Percentiles rank a stretch among this genome's conserved stretches.
phyloP scores from a whole-genome alignment of 2,797 vertebrate species.

The Silurus aristotelis region DNA sequence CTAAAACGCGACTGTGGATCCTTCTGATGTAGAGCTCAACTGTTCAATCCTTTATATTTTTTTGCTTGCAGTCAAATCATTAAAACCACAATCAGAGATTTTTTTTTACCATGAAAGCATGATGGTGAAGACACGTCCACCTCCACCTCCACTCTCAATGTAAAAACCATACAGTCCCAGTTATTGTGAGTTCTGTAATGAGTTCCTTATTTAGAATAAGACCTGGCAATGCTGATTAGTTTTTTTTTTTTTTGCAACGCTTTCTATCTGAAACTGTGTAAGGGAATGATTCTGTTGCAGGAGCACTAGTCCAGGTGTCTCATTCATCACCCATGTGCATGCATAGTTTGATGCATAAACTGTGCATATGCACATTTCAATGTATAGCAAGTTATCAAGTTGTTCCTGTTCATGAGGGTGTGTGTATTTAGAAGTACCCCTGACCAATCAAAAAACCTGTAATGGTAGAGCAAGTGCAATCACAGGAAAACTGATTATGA shows the following conservation, averaged over 20 bases:
- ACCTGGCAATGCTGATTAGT: not conserved
- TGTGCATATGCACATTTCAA: not conserved
- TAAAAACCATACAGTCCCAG: not conserved
- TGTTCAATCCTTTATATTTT: not conserved
- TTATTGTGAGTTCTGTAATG: not conserved
- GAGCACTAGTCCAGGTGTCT: not conserved
- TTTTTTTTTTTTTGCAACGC: too few species aligned
- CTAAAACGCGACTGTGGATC: not conserved
- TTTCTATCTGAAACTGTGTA: not conserved
- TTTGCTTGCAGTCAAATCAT: conserved; percentile 15
- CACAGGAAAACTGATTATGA: not conserved
- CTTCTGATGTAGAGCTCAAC: not conserved
- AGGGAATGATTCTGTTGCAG: not conserved
- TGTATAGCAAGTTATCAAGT: not conserved
- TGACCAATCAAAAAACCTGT: not conserved
- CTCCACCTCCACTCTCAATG: not conserved
- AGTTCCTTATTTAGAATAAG: not conserved
- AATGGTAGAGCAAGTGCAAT: not conserved
- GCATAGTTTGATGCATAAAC: not conserved
- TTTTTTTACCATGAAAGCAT: not conserved
- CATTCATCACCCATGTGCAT: not conserved
- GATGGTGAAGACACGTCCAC: not conserved
- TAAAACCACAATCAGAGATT: not conserved
- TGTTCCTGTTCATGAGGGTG: not conserved
- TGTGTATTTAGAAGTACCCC: conserved; percentile 1